Base-by-base conservation (phyloP, 2,888 invertebrate species). In the Tetrapedia diversipes region DNA sequence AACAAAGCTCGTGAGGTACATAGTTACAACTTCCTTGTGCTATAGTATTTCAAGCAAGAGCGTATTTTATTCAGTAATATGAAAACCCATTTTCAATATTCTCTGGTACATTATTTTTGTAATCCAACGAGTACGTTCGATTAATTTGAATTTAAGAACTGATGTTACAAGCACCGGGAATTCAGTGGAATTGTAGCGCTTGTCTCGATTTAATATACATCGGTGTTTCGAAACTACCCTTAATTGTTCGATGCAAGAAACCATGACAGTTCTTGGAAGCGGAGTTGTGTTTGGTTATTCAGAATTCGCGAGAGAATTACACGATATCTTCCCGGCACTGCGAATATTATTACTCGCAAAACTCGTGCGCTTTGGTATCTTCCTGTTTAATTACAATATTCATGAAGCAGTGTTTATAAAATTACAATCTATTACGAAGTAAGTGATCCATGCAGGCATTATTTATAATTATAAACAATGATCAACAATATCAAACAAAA, bases 191-290 rank as follows among this genome's bases (percentile, higher is more conserved):
- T 53, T 24, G 39, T 37, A 24, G 6, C 16, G 11, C 4, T 11
- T 24, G 6, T 51, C 10, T 16, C 41, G 66, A 37, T 41, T 49
- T 45, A 8, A 37, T 59, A 37, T 32, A 53, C 37, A 24, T 24
- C 11, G 14, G 22, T 6, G 27, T 54, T 74, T 29, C 45, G 29
- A 49, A 49, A 32, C 22, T 24, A 24, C 37, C 59, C 32, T 67
- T 77, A 77, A 74, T 77, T 74, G 54, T 68, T 6, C 8, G 29
- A 43, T 27, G 54, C 64, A 77, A 77, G 77, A 77, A 77, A 64
- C 64, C 49, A n/a, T n/a, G 22, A 19, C 57, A 29, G 19, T 43
- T 34, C 34, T 49, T 2, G 6, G 37, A n/a, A n/a, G 37, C 34
- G 27, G 32, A 22, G 56, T 34, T 43, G 45, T 32, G 37, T 41